Percentiles rank a stretch among this genome's conserved stretches.
Conservation (phyloP, 2,888 invertebrate species). For the Cecidostiba fungosa region DNA sequence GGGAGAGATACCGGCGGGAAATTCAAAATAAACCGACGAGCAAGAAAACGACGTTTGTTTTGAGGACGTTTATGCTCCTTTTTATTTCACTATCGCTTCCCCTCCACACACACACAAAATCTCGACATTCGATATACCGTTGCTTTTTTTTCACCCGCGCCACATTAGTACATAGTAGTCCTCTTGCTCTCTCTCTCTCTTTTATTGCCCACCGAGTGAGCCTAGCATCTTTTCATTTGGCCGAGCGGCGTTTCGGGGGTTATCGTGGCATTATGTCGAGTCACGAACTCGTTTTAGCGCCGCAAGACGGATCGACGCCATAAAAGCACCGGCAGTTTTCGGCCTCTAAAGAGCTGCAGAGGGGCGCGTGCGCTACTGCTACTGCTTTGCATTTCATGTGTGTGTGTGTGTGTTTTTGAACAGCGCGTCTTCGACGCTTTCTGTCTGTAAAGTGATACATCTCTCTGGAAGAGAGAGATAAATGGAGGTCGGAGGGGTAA, state of each 20-base stretch:
- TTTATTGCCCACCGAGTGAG: slow-evolving; percentile 46
- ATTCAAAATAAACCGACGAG: slow-evolving; percentile 44
- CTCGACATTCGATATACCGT: not conserved
- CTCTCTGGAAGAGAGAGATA: not conserved
- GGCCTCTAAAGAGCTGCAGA: slow-evolving; percentile 43
- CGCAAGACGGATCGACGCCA: slow-evolving; percentile 77
- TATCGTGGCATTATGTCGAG: slow-evolving; percentile 79
- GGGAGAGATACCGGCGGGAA: slow-evolving; percentile 20
- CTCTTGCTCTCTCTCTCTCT: not conserved
- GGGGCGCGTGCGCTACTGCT: slow-evolving; percentile 7
- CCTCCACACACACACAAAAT: slow-evolving; percentile 11
- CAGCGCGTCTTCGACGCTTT: slow-evolving; percentile 32
- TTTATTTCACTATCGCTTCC: slow-evolving; percentile 34
- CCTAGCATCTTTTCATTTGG: slow-evolving; percentile 62
- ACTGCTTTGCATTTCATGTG: slow-evolving; percentile 46
- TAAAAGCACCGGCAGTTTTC: slow-evolving; percentile 74
- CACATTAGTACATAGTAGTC: slow-evolving; percentile 14
- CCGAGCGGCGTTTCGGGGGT: slow-evolving; percentile 67
- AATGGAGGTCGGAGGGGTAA: slow-evolving; percentile 5
- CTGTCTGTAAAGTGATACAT: slow-evolving; percentile 31
- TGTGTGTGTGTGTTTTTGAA: slow-evolving; percentile 14
- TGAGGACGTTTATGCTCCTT: slow-evolving; percentile 20
- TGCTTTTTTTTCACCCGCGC: slow-evolving; percentile 11
- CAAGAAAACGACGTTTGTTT: slow-evolving; percentile 52
- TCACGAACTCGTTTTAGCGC: slow-evolving; percentile 79